Conservation (phyloP, 2,113 vertebrate genomes). For the Pangasianodon gigas region DNA sequence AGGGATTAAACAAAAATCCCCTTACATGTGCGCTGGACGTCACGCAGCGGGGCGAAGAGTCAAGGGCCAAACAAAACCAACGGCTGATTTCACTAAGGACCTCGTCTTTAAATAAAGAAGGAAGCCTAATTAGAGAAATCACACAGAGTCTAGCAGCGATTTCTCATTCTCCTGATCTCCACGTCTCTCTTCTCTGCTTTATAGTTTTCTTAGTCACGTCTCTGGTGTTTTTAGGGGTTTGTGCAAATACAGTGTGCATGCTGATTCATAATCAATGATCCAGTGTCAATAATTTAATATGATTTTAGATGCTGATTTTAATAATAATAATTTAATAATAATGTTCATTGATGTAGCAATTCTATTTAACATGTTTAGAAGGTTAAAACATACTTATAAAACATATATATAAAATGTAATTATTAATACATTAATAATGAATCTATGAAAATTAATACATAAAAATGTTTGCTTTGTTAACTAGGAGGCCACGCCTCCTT, state of each 20-base stretch:
- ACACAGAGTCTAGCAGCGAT: neutral
- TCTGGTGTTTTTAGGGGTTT: neutral
- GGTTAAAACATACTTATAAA: neutral
- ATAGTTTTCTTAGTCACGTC: neutral
- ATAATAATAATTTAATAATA: no score
- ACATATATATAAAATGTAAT: neutral
- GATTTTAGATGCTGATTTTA: no score
- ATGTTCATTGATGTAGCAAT: no score
- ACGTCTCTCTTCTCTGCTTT: neutral
- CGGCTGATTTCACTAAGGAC: neutral
- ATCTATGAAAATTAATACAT: no score
- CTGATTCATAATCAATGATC: no score
- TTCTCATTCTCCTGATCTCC: neutral
- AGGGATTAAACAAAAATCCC: neutral
- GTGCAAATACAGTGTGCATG: neutral
- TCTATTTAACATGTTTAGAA: neutral
- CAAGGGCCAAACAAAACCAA: neutral
- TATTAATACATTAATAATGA: no score
- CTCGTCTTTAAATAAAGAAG: neutral
- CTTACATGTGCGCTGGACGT: neutral
- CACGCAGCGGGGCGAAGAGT: neutral
- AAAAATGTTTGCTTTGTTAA: no score
- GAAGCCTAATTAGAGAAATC: neutral
- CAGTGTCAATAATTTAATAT: no score
- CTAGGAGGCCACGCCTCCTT: neutral